Conservation (phyloP, 2,888 invertebrate species). For the Chrysolina americana region DNA sequence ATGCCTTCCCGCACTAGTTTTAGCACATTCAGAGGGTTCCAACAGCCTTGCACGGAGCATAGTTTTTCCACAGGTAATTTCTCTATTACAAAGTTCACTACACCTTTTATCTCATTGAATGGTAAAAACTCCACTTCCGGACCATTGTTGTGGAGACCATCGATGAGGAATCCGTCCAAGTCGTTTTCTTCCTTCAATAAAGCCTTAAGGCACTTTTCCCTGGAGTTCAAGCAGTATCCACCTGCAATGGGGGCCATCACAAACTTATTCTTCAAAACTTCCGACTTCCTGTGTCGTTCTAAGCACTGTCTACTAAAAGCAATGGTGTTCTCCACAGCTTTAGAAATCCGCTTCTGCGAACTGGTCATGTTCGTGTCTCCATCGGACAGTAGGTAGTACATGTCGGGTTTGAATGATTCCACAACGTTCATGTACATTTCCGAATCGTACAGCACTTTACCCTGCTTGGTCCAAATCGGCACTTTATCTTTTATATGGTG, state of each 20-base stretch:
- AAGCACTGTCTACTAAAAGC: slow-evolving; percentile 80
- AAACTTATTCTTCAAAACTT: slow-evolving; percentile 70
- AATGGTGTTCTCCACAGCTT: slow-evolving; percentile 81
- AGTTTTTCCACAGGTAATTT: slow-evolving; percentile 79
- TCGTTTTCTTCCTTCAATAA: slow-evolving; percentile 72
- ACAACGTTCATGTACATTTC: slow-evolving; percentile 83
- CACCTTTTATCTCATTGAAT: slow-evolving; percentile 72
- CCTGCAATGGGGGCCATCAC: slow-evolving; percentile 82
- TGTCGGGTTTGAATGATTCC: slow-evolving; percentile 84
- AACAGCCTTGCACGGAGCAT: slow-evolving; percentile 83
- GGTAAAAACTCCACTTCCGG: slow-evolving; percentile 73
- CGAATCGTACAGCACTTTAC: slow-evolving; percentile 78
- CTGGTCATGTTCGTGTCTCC: slow-evolving; percentile 79
- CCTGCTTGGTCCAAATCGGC: slow-evolving; percentile 85
- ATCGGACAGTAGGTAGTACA: slow-evolving; percentile 87
- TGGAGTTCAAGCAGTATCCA: slow-evolving; percentile 74
- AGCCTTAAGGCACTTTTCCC: slow-evolving; percentile 77
- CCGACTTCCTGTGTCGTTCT: slow-evolving; percentile 75
- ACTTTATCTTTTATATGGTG: slow-evolving; percentile 80
- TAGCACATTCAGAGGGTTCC: slow-evolving; percentile 82
- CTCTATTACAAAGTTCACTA: slow-evolving; percentile 75
- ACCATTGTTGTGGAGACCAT: slow-evolving; percentile 86
- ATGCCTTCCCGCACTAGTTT: slow-evolving; percentile 83
- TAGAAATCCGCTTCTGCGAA: slow-evolving; percentile 79
- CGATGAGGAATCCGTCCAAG: slow-evolving; percentile 83